Percentiles rank a stretch among this genome's conserved stretches.
phyloP scores from a whole-genome alignment of 2,113 vertebrate species.

The Oreotrochilus melanogaster region DNA sequence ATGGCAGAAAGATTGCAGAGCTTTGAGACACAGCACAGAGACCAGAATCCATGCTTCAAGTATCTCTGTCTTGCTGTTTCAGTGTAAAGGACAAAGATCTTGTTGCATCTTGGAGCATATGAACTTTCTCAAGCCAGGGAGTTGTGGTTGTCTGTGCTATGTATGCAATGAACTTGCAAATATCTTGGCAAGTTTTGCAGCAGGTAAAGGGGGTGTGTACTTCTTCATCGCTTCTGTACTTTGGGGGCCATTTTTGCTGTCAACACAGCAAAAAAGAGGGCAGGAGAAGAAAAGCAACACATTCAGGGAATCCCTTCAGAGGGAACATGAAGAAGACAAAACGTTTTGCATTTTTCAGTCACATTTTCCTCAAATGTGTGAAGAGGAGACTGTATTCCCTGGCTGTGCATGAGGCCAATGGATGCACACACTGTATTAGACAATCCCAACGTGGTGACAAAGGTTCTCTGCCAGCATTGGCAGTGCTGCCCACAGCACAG shows the following conservation, averaged over 20 bases:
- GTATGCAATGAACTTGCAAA: background rate
- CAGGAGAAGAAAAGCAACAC: background rate
- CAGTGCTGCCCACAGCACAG: rapidly evolving
- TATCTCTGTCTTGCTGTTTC: background rate
- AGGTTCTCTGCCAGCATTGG: rapidly evolving
- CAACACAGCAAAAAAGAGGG: background rate
- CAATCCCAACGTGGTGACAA: rapidly evolving
- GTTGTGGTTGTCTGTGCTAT: rapidly evolving
- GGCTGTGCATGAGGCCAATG: rapidly evolving
- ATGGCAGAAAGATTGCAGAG: background rate
- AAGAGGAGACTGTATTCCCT: background rate
- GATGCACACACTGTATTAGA: rapidly evolving
- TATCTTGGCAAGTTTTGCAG: background rate
- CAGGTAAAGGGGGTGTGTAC: rapidly evolving
- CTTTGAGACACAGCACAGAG: background rate
- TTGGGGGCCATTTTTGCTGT: background rate
- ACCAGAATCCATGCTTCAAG: background rate
- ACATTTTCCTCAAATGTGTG: background rate
- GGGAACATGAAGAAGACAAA: background rate
- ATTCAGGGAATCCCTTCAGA: background rate
- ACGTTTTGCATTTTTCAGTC: background rate
- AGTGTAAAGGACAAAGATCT: background rate
- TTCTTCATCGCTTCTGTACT: background rate
- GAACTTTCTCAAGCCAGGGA: background rate
- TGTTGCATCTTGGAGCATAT: background rate